phyloP scores from a whole-genome alignment of 2,888 invertebrate genomes.

The Sphecodes monilicornis region DNA sequence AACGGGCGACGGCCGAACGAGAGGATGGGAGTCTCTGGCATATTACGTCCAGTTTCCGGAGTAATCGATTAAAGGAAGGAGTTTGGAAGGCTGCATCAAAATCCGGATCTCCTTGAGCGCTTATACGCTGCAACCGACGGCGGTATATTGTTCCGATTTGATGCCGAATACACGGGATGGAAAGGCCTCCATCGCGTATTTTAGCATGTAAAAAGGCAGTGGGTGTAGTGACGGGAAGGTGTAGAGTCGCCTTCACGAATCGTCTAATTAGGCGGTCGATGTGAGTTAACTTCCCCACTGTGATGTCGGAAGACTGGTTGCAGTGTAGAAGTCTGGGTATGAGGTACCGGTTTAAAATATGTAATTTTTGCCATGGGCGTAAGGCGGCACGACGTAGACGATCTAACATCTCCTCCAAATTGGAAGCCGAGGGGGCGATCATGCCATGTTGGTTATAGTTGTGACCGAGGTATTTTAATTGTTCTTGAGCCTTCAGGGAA shows the following conservation, averaged over 20 bases:
- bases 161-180: background rate
- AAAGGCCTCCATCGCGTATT: slow-evolving; percentile 9
- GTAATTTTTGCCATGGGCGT: slow-evolving; percentile 11
- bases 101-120: background rate
- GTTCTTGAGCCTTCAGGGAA: background rate
- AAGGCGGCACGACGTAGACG: slow-evolving; percentile 1
- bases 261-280: slow-evolving; percentile 7
- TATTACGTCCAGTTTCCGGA: background rate
- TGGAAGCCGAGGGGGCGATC: background rate
- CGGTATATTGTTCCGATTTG: slow-evolving; percentile 11
- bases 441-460: background rate
- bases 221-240: slow-evolving; percentile 8
- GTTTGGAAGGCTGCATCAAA: background rate
- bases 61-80: background rate
- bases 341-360: background rate
- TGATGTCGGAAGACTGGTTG: background rate
- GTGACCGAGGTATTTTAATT: slow-evolving; percentile 10
- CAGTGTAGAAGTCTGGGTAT: slow-evolving; percentile 9
- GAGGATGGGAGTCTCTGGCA: background rate
- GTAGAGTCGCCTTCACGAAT: background rate
- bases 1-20: background rate
- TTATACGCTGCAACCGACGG: background rate
- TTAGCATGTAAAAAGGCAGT: background rate
- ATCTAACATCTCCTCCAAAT: background rate
- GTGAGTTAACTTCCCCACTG: background rate